phyloP scores from a whole-genome alignment of 2,888 invertebrate species.

The Pharmacophagus antenor region DNA sequence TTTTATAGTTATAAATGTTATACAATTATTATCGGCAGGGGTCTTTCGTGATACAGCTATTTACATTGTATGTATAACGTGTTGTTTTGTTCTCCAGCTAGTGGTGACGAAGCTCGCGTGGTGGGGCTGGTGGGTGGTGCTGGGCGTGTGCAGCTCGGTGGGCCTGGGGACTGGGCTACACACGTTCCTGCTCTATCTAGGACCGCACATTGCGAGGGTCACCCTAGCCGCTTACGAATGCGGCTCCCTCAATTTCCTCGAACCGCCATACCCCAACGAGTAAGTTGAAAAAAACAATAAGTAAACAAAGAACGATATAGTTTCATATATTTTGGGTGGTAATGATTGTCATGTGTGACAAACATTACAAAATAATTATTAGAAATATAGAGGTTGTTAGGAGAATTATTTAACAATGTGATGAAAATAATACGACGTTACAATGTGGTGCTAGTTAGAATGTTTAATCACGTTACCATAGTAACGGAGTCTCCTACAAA shows the following conservation, averaged over 20 bases:
- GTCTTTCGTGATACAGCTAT: background rate
- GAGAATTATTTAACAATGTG: too few relatives aligned
- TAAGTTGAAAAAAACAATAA: slow-evolving; percentile 78
- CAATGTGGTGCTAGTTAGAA: background rate
- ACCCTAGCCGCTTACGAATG: slow-evolving; percentile 99
- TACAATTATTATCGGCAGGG: too few relatives aligned
- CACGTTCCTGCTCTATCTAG: slow-evolving; percentile 98
- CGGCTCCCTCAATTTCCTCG: slow-evolving; percentile 95
- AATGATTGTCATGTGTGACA: too few relatives aligned
- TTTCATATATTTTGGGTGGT: too few relatives aligned
- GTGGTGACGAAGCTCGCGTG: slow-evolving; percentile 77
- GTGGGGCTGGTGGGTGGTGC: slow-evolving; percentile 94
- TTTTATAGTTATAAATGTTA: too few relatives aligned
- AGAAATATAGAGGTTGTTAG: too few relatives aligned
- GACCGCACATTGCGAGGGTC: slow-evolving; percentile 99
- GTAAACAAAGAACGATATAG: too few relatives aligned
- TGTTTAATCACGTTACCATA: too few relatives aligned
- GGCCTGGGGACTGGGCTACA: slow-evolving; percentile 99
- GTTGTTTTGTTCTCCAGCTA: slow-evolving; percentile 41
- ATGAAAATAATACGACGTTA: too few relatives aligned
- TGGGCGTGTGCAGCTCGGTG: slow-evolving; percentile 97
- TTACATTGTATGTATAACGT: background rate
- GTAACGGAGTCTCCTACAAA: background rate
- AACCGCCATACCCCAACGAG: slow-evolving; percentile 99
- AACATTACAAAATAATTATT: too few relatives aligned